These are phyloP conservation scores for Melolontha melolontha DNA, from an alignment of 2,888 invertebrate genomes.

Conservation along the genomic window DNA sequence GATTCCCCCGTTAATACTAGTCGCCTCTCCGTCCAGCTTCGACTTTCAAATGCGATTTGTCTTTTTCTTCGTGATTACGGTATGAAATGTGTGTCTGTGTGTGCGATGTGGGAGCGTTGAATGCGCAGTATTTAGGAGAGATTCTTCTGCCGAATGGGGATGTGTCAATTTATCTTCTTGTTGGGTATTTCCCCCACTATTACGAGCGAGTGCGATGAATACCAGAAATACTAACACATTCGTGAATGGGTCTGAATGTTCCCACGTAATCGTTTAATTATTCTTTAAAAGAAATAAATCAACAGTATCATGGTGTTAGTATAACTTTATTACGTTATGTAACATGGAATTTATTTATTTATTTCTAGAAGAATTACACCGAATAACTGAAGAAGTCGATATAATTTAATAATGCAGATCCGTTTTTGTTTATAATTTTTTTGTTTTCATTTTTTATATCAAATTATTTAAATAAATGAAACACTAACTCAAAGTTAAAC, in stretches of 20 bases:
- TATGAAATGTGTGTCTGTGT: slow-evolving; percentile 1
- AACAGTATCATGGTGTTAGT: no score
- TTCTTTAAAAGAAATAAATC: no score
- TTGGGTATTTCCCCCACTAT: slow-evolving; percentile 21
- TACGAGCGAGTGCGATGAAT: slow-evolving; percentile 14
- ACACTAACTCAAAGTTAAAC: no score
- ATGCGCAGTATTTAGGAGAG: slow-evolving; percentile 25
- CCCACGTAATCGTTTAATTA: no score
- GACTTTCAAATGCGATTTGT: not conserved
- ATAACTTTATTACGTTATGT: no score
- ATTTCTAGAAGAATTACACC: no score
- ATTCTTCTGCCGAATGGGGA: slow-evolving; percentile 38
- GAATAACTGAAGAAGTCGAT: no score
- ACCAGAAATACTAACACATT: slow-evolving; percentile 15
- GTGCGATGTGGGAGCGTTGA: slow-evolving; percentile 15
- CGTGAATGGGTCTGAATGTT: not conserved
- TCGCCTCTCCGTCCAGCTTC: slow-evolving; percentile 5
- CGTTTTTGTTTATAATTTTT: no score
- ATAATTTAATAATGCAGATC: no score
- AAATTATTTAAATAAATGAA: no score
- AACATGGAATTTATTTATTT: no score
- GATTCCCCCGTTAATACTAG: not conserved
- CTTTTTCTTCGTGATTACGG: slow-evolving; percentile 3
- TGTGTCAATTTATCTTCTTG: slow-evolving; percentile 37
- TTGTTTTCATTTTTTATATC: no score